phyloP scores from a whole-genome alignment of 2,797 vertebrate species.

The Cygnus olor region DNA sequence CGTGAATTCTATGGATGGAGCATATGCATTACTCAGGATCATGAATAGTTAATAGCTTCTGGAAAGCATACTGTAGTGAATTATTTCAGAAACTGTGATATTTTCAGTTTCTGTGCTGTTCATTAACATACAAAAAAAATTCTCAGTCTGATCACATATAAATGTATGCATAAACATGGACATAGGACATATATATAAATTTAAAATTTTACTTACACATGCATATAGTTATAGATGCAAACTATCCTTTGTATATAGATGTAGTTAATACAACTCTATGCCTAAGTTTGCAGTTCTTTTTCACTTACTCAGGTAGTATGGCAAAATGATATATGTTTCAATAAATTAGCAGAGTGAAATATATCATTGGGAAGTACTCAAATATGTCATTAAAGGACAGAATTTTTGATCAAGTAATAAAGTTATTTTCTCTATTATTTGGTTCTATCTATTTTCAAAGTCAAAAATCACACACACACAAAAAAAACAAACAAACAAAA shows the following conservation, averaged over 20 bases:
- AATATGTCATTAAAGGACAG: background rate
- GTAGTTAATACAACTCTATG: background rate
- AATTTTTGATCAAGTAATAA: background rate
- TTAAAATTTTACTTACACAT: background rate
- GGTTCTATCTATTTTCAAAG: background rate
- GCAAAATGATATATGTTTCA: background rate
- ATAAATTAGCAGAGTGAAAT: background rate
- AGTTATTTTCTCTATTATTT: background rate
- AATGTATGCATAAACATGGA: background rate
- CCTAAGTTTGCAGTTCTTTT: background rate
- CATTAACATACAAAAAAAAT: background rate
- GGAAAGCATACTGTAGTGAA: background rate
- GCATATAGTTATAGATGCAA: background rate
- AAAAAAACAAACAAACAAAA: no score
- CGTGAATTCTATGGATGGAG: background rate
- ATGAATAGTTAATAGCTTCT: background rate
- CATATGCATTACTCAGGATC: background rate
- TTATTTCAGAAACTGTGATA: background rate
- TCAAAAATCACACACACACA: background rate
- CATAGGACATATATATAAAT: background rate
- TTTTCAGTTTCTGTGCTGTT: background rate
- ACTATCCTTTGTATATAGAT: background rate
- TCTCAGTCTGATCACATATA: background rate
- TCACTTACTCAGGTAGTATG: background rate
- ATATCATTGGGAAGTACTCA: background rate